These are phyloP conservation scores for Masnerella sp. DNA, from an alignment of 2,888 invertebrate species.

Conservation along the genomic window DNA sequence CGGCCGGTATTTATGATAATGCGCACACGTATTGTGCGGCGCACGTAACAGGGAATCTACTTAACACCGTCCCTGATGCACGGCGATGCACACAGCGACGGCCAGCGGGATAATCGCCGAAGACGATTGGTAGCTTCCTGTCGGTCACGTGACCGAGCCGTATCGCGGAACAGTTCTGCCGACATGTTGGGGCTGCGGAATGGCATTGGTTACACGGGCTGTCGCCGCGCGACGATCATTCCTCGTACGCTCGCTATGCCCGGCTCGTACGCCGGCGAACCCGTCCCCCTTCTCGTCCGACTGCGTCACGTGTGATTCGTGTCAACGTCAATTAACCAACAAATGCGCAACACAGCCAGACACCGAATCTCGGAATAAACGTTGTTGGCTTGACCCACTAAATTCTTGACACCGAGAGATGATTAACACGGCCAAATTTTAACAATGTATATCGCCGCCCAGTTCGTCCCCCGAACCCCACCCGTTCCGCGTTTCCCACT, in stretches of 20 bases:
- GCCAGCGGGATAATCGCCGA: conserved; percentile 75
- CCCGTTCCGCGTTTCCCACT: too few relatives aligned
- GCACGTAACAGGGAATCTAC: conserved; percentile 69
- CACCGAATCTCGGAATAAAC: conserved; percentile 58
- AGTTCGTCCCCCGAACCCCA: too few relatives aligned
- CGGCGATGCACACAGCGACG: conserved; percentile 58
- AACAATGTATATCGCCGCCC: conserved; percentile 44
- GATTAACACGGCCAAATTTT: conserved; percentile 52
- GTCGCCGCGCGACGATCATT: conserved; percentile 59
- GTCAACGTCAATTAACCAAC: conserved; percentile 67
- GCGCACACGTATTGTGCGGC: conserved; percentile 52
- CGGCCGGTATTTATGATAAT: conserved; percentile 76
- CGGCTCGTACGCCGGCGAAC: conserved; percentile 1
- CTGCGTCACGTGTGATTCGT: conserved; percentile 66
- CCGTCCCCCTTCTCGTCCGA: conserved; percentile 60
- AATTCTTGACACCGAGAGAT: conserved; percentile 41
- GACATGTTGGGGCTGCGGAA: conserved; percentile 59
- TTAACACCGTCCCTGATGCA: conserved; percentile 75
- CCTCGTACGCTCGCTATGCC: conserved; percentile 38
- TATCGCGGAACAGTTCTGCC: conserved; percentile 66
- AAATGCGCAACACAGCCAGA: conserved; percentile 64
- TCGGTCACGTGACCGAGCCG: conserved; percentile 74
- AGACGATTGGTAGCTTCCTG: conserved; percentile 78
- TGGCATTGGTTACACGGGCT: conserved; percentile 62
- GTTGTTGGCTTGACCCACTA: conserved; percentile 55